Percentiles rank a stretch among this genome's conserved stretches.
phyloP scores from a whole-genome alignment of 2,797 vertebrate genomes.

The Pangasius djambal region DNA sequence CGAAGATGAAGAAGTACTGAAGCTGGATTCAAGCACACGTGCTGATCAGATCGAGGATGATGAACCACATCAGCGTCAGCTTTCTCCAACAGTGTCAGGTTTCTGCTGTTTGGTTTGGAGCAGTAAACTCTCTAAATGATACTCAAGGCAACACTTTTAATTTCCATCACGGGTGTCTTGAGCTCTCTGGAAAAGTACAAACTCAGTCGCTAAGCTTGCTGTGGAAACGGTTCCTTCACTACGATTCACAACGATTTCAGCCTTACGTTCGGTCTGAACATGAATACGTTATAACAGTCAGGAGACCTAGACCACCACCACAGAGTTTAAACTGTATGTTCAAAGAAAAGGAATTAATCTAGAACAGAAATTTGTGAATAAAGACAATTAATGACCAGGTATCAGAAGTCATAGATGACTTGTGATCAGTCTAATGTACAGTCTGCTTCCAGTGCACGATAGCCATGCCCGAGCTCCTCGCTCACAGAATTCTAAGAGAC shows the following conservation, averaged over 20 bases:
- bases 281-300: neutral
- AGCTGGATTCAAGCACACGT: neutral
- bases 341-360: neutral
- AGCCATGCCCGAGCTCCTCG: neutral
- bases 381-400: neutral
- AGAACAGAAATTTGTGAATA: neutral
- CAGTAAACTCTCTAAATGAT: neutral
- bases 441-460: neutral
- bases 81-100: neutral
- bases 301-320: neutral
- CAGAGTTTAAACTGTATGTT: neutral
- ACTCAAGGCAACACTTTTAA: neutral
- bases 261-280: neutral
- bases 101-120: neutral
- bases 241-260: neutral
- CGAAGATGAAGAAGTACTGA: neutral
- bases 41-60: neutral
- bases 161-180: neutral
- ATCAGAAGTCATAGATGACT: neutral
- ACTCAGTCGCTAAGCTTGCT: neutral
- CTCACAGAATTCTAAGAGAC: neutral
- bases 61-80: neutral
- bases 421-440: neutral
- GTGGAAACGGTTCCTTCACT: neutral
- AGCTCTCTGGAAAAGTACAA: neutral